Percentiles rank a stretch among this genome's conserved stretches.
Conservation (phyloP, 2,113 vertebrate genomes). For the Acrocephalus arundinaceus region DNA sequence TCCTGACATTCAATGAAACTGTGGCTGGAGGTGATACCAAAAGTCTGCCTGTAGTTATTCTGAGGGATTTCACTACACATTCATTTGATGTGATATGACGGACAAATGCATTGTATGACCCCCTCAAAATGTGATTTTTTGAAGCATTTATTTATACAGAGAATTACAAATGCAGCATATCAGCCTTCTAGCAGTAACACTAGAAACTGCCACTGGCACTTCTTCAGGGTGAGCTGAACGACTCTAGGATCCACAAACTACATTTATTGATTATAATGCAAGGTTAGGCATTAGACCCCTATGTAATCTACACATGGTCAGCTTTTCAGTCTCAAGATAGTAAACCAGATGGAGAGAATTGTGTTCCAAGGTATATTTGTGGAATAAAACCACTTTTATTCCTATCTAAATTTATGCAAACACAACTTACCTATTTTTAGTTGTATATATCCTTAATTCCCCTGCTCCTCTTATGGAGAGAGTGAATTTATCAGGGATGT, state of each 20-base stretch:
- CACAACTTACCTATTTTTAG: not conserved
- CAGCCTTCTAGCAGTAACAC: not conserved
- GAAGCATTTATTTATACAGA: not conserved
- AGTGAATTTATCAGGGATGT: not conserved
- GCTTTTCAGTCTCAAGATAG: not conserved
- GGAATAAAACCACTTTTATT: not conserved
- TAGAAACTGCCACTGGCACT: not conserved
- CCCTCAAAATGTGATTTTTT: not conserved
- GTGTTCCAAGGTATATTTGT: not conserved
- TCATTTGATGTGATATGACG: not conserved
- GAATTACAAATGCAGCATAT: not conserved
- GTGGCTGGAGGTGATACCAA: not conserved
- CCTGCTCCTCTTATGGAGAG: not conserved
- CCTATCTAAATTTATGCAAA: not conserved
- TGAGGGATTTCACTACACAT: not conserved
- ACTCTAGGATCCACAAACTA: not conserved
- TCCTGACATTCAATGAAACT: not conserved
- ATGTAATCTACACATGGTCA: not conserved
- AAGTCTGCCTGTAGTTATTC: not conserved
- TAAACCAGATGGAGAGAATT: not conserved
- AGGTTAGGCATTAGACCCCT: not conserved
- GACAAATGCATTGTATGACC: not conserved
- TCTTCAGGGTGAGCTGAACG: not conserved
- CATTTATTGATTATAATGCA: not conserved
- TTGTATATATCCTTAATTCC: not conserved